Evolutionary conservation across 1,140 invertebrate genomes (phyloP), one percentile per base, ranked within the genome.

Genomic region (Acyrthosiphon pisum): DNA sequence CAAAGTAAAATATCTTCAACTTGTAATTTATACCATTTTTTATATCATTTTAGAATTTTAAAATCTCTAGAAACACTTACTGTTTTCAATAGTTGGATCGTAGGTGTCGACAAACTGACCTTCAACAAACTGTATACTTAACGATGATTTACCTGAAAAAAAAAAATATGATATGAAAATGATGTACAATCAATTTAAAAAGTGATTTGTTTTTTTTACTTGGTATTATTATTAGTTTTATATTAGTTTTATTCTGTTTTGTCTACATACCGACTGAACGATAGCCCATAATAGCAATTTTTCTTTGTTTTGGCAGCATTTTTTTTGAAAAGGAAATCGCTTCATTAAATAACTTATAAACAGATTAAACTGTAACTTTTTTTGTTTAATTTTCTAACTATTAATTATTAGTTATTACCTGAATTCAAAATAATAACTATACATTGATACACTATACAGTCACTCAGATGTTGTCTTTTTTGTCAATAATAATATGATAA

Each of bases 31-130:
- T 41, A 37, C 60, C 56, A 41, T n/a, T n/a, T 22, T 35, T 14
- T 89, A 90, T 56, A 56, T 56, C 26, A 90, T 90, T 56, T 20
- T 53, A 37, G 20, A 93, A 44, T 41, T 11, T n/a, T n/a, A n/a
- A n/a, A n/a, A n/a, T n/a, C n/a, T 30, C 23, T 30, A 9, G 26
- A 60, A 11, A 60, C 26, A 97, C 98, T 97, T 96, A 99, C 98
- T 99, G 95, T 99, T 99, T 97, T 99, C 99, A 95, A 99, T 99
- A 84, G 99, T 99, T 94, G 99, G 99, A 95, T 99, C 99, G 95
- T 99, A 99, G 0, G 98, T 99, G 96, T 99, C 99, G 86, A 99
- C 99, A 96, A 99, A 99, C 95, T 99, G 98, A 94, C 98, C 98
- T 96, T 99, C 98, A 56, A 99, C 98, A 96, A 99, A 99, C 95